Evolutionary conservation across 2,797 vertebrate genomes (phyloP).

Genomic region (Petrocephalus sullivani): DNA sequence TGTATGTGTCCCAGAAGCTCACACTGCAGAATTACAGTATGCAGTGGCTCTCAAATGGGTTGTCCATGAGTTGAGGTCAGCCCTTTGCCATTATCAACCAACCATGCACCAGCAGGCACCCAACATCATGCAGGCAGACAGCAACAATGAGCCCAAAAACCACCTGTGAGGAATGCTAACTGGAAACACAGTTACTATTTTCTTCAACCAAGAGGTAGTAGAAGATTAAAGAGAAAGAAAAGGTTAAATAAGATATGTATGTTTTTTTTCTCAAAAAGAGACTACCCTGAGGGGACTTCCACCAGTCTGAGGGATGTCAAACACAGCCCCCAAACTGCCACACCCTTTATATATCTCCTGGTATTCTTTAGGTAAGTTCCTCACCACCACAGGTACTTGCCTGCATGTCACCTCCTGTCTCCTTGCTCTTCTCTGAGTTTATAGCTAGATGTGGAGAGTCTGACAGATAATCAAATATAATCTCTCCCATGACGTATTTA

Average conservation of each 20-base stretch:
- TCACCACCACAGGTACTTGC: neutral
- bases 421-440: neutral
- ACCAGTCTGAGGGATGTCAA: neutral
- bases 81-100: neutral
- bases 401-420: neutral
- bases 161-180: neutral
- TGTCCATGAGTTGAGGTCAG: neutral
- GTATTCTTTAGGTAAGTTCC: neutral
- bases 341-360: neutral
- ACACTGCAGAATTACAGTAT: neutral
- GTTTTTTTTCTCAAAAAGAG: neutral
- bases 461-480: slow-evolving; percentile 3
- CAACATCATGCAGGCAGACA: neutral
- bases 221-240: neutral
- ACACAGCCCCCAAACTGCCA: neutral
- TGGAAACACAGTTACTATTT: neutral
- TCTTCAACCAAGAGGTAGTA: neutral
- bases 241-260: neutral
- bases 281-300: neutral
- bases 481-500: neutral
- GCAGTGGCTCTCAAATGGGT: neutral
- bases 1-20: neutral
- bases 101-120: neutral
- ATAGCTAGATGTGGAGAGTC: neutral
- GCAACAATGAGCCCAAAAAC: neutral